Base-by-base conservation (phyloP, 2,797 vertebrate genomes). In the Tinamus major region DNA sequence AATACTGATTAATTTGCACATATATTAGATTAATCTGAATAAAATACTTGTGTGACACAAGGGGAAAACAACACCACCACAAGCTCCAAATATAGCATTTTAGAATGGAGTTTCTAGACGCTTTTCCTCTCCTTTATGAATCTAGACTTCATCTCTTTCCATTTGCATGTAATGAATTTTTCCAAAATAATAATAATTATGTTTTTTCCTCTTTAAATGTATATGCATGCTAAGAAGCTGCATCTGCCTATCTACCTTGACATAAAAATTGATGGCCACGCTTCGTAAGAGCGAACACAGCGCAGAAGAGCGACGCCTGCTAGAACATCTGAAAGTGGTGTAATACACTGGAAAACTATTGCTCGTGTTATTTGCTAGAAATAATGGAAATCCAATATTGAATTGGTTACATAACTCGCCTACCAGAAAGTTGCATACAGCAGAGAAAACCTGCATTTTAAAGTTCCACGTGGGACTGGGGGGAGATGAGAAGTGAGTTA, bases 371-470 rank as follows among this genome's bases (percentile, higher is more conserved):
- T 49, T 97, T 83, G 68, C 77, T 69, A 79, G 67, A 94, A 93
- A 90, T 74, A 92, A 94, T 18, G 18, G 63, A 81, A 95, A 83
- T 81, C 74, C 35, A 77, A 12, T 76, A 82, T 79, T 7, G 2
- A 75, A 89, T 13, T 70, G 20, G 19, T 92, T 96, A 87, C 13
- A 9, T 88, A 90, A 93, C 46, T 85, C 88, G 68, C 56, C n/a
- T 71, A 62, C 44, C 67, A 39, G 20, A 70, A 78, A n/a, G 68
- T 56, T 69, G 65, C 62, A 41, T 31, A 55, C 35, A 83, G 39
- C 7, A 79, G 31, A 87, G 78, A 91, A 96, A 94, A 82, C 58
- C 76, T 86, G 48, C 41, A 85, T 91, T 94, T 94, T 77, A 79
- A 93, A 87, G 46, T 69, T 95, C 89, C 65, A 87, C 53, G 35